Evolutionary conservation across 2,797 vertebrate genomes (phyloP).

Genomic region (Apodemus agrarius): DNA sequence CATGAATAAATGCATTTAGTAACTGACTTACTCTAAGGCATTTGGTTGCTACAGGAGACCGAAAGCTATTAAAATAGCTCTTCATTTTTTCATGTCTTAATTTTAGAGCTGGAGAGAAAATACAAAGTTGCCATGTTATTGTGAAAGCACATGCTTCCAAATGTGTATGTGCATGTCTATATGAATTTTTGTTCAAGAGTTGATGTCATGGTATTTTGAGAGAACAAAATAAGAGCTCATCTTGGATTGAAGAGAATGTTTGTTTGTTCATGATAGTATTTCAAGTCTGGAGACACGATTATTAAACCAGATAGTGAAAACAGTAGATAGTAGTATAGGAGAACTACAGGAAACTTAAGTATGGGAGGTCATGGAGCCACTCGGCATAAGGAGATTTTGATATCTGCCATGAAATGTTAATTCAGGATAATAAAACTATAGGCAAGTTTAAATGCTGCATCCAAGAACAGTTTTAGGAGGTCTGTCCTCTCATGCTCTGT

Average conservation of each 20-base stretch:
- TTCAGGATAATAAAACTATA: background rate
- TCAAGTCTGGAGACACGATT: background rate
- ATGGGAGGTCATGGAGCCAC: background rate
- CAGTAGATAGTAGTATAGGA: background rate
- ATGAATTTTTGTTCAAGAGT: background rate
- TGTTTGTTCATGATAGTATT: background rate
- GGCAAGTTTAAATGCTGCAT: background rate
- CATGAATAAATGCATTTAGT: constrained; percentile 65
- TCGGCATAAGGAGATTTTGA: background rate
- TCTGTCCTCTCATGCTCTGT: background rate
- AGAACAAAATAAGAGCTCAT: background rate
- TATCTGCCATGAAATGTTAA: background rate
- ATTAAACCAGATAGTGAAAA: background rate
- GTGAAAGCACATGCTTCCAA: background rate
- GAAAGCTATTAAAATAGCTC: constrained; percentile 64
- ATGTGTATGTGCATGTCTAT: background rate
- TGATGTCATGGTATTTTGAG: background rate
- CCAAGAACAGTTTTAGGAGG: background rate
- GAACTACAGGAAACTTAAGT: background rate
- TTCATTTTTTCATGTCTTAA: constrained; percentile 57
- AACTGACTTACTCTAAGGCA: constrained; percentile 59
- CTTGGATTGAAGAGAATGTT: background rate
- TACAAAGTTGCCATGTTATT: constrained; percentile 57
- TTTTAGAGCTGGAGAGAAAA: constrained; percentile 69
- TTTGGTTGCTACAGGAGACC: constrained; percentile 77